These are phyloP conservation scores for Spinus olivaceus DNA, from an alignment of 2,797 vertebrate species.

Conservation along the genomic window DNA sequence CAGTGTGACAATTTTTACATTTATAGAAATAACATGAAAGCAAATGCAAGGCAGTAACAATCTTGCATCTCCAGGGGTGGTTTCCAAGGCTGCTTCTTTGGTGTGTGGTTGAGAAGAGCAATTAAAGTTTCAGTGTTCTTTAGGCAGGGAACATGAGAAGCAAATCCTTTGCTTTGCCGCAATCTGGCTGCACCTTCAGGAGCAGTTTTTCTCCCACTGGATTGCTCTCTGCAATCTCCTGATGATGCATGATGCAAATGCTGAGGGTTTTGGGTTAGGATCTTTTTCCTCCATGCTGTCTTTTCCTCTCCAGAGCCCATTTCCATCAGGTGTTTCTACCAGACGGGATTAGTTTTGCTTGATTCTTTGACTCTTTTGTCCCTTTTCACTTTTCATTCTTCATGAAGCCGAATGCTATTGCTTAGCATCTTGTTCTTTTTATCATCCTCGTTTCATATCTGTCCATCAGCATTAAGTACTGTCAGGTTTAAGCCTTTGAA, in stretches of 20 bases:
- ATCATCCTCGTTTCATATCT: slow-evolving; percentile 20
- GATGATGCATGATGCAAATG: neutral
- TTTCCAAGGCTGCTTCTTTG: neutral
- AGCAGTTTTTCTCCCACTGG: neutral
- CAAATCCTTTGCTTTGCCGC: neutral
- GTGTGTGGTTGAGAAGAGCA: neutral
- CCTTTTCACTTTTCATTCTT: neutral
- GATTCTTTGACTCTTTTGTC: neutral
- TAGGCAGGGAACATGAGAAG: neutral
- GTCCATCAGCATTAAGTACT: slow-evolving; percentile 37
- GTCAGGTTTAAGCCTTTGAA: slow-evolving; percentile 16
- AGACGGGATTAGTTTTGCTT: neutral
- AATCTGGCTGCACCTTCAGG: neutral
- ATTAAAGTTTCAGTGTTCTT: neutral
- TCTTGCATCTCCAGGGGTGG: neutral
- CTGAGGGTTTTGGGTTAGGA: neutral
- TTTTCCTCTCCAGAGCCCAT: neutral
- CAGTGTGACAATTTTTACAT: neutral
- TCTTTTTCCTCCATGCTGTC: neutral
- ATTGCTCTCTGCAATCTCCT: neutral
- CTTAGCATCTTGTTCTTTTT: neutral
- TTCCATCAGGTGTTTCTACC: neutral
- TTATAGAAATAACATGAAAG: neutral
- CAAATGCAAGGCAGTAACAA: neutral
- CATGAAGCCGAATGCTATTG: neutral